A percentile compares a stretch with the other conserved stretches of the same genome.
phyloP scores from a whole-genome alignment of 2,113 vertebrate genomes.

The Parus major region DNA sequence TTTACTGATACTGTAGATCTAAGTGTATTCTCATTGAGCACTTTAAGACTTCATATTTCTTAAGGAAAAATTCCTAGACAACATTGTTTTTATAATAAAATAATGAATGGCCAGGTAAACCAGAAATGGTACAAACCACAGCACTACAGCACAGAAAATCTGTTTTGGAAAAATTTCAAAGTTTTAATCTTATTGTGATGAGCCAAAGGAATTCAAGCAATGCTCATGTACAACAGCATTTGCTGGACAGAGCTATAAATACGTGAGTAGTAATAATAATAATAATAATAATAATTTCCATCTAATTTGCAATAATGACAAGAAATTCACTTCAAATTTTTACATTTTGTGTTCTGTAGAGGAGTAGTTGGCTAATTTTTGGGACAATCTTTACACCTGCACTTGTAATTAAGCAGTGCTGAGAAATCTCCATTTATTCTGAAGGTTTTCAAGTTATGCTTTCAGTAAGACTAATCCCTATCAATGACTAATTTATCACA shows the following conservation, averaged over 20 bases:
- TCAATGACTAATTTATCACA: slow-evolving; percentile 43
- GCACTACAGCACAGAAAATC: neutral
- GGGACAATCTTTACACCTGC: neutral
- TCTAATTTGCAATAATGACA: neutral
- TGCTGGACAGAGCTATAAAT: neutral
- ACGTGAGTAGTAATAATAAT: neutral
- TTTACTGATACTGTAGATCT: neutral
- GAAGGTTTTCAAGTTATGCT: neutral
- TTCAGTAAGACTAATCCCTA: neutral
- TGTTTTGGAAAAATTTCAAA: neutral
- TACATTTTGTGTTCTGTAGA: neutral
- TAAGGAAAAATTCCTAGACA: neutral
- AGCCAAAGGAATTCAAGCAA: neutral
- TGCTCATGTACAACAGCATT: neutral
- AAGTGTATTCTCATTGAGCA: neutral
- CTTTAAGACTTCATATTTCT: neutral
- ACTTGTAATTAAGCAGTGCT: neutral
- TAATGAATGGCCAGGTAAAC: neutral
- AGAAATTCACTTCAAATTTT: neutral
- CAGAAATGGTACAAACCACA: neutral
- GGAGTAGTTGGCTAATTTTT: neutral
- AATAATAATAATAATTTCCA: neutral
- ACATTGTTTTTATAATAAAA: neutral
- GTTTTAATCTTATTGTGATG: neutral
- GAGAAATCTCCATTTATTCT: neutral